Evolutionary conservation across 2,888 invertebrate genomes (phyloP).

Genomic region (Cylloceria caligata): DNA sequence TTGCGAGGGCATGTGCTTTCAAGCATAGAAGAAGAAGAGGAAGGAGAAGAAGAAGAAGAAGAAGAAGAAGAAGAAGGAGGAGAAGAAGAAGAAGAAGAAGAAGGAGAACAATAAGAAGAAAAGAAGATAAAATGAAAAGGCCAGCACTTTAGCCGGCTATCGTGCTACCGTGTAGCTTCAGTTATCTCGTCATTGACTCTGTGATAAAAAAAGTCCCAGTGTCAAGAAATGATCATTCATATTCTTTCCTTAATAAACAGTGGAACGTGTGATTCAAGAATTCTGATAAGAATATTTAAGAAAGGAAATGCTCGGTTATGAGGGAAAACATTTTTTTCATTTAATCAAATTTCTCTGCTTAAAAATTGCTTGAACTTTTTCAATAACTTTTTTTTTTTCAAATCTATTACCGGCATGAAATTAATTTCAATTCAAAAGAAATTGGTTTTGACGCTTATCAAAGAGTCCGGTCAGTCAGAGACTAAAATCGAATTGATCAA

Average conservation of each 20-base stretch:
- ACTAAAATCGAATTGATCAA: neutral
- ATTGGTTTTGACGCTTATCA: neutral
- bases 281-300: constrained; percentile 26
- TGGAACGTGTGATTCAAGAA: neutral
- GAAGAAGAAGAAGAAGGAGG: too few species aligned
- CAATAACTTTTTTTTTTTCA: neutral
- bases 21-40: constrained; percentile 31
- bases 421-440: neutral
- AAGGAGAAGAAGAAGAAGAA: too few species aligned
- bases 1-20: constrained; percentile 22
- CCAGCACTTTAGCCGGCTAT: constrained; percentile 28
- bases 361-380: neutral
- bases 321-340: neutral
- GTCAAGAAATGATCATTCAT: constrained; percentile 35
- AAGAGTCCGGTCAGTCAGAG: neutral
- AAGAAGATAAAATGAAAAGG: constrained; percentile 38
- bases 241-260: neutral
- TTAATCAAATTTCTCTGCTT: too few species aligned
- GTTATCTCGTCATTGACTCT: constrained; percentile 50
- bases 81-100: neutral
- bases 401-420: neutral
- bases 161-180: constrained; percentile 47
- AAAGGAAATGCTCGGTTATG: neutral
- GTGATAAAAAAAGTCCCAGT: constrained; percentile 29
- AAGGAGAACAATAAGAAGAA: constrained; percentile 4